Base-by-base conservation (phyloP, 2,797 vertebrate genomes). In the Muscicapa comitata region DNA sequence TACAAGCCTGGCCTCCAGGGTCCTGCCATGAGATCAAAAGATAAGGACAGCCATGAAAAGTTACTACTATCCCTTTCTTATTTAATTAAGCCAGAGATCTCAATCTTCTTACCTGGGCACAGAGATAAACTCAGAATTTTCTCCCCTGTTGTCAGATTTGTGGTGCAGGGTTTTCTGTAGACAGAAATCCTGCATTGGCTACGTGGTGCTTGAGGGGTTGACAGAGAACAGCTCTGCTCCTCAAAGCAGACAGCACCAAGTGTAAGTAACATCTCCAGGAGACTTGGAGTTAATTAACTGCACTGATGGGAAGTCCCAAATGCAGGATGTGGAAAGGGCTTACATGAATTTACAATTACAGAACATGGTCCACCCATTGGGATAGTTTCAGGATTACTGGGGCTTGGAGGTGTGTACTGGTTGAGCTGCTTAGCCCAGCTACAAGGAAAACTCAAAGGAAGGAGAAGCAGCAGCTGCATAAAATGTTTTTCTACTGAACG, bases 171-270 rank as follows among this genome's bases (percentile, higher is more conserved):
- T 9, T 85, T 73, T 55, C 37, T 10, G 19, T 5, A n/a, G 26
- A 24, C 66, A 84, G 74, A 68, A 91, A 59, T 59, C 19, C 42
- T 75, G 61, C n/a, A 17, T 1, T 37, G 51, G 26, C 61, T 35
- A 23, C 5, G 1, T 0, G 0, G 29, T 23, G 35, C 33, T n/a
- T 28, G 31, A 53, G 0, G 1, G 50, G 20, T 58, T 0, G 0
- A 23, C 20, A 62, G 33, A 57, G 53, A 81, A 74, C 0, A 0
- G 55, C 57, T 33, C 45, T 77, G 42, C 37, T 74, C 50, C 59
- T 80, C 3, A 3, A 63, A 65, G 59, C 65, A 80, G 45, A 21
- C 66, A 54, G 57, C 63, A 45, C 33, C 28, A 65, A 55, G 50
- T n/a, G 31, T 31, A 59, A 88, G 61, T 35, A 78, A 16, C 24